phyloP scores from a whole-genome alignment of 2,797 vertebrate species.

The Halcyon chelicuti region DNA sequence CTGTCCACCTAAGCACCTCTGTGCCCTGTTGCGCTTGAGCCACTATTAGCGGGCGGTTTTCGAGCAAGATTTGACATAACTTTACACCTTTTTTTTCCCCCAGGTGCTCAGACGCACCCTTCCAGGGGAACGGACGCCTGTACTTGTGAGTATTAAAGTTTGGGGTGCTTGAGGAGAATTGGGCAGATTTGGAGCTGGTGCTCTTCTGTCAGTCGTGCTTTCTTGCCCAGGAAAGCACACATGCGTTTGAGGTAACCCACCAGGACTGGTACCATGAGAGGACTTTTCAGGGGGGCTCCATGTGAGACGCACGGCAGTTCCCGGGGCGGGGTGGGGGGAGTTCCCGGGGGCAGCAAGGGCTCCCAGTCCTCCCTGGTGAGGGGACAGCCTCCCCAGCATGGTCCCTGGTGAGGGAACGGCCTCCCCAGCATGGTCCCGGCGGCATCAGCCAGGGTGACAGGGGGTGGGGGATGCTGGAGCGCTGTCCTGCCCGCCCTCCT shows the following conservation, averaged over 20 bases:
- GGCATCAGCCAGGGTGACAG: fast-evolving
- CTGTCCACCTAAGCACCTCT: background rate
- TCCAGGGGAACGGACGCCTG: background rate
- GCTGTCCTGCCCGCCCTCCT: too few species aligned
- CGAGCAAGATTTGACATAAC: background rate
- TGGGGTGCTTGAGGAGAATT: background rate
- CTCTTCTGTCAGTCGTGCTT: fast-evolving
- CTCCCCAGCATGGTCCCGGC: background rate
- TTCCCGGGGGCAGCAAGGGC: background rate
- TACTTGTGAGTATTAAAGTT: fast-evolving
- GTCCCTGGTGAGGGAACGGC: background rate
- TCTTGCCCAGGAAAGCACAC: fast-evolving
- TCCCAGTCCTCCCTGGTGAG: fast-evolving
- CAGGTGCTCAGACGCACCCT: background rate
- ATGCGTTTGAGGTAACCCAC: background rate
- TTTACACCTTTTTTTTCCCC: fast-evolving
- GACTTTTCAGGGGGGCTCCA: background rate
- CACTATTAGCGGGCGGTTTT: fast-evolving
- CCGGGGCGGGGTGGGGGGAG: background rate
- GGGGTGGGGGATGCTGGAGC: background rate
- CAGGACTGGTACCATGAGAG: background rate
- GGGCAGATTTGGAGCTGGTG: background rate
- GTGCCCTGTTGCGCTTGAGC: fast-evolving
- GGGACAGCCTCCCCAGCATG: too few species aligned
- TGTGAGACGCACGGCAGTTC: fast-evolving